A percentile compares a stretch with the other conserved stretches of the same genome.
These are phyloP conservation scores for Baronia brevicornis DNA, from an alignment of 2,888 invertebrate species.

Conservation along the genomic window DNA sequence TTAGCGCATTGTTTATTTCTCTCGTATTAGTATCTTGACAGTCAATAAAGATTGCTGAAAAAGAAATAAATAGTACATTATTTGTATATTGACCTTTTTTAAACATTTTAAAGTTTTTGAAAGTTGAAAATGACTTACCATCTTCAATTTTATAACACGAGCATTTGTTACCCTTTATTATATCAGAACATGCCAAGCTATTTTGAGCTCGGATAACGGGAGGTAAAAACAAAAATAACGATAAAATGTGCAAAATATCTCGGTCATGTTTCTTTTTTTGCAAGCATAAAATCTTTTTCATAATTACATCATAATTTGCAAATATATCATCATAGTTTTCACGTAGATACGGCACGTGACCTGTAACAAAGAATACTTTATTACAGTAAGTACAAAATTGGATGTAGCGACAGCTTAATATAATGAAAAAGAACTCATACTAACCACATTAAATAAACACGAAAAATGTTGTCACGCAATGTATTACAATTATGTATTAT, in stretches of 20 bases:
- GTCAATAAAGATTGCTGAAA: constrained; percentile 86
- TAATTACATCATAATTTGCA: constrained; percentile 63
- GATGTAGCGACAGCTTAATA: too few relatives aligned
- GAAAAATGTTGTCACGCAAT: too few relatives aligned
- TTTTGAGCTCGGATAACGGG: constrained; percentile 66
- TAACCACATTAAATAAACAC: too few relatives aligned
- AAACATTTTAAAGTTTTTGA: background rate
- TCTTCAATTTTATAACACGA: constrained; percentile 94
- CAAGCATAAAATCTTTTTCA: constrained; percentile 59
- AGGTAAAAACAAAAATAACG: constrained; percentile 60
- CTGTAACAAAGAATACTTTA: constrained; percentile 52
- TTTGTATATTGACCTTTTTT: constrained; percentile 1
- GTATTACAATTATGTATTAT: too few relatives aligned
- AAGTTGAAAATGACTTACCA: constrained; percentile 64
- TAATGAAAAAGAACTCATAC: too few relatives aligned
- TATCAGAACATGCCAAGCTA: constrained; percentile 80
- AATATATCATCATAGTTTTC: constrained; percentile 43
- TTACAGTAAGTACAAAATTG: too few relatives aligned
- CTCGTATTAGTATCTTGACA: constrained; percentile 87
- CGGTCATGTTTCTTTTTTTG: constrained; percentile 53
- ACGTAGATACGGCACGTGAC: too few relatives aligned
- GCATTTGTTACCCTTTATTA: constrained; percentile 85
- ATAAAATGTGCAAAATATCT: constrained; percentile 57
- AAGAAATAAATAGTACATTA: constrained; percentile 19
- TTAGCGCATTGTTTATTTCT: constrained; percentile 83